Evolutionary conservation across 2,888 invertebrate species (phyloP), one percentile per base, ranked within the genome.

Genomic region (Pharmacophagus antenor): DNA sequence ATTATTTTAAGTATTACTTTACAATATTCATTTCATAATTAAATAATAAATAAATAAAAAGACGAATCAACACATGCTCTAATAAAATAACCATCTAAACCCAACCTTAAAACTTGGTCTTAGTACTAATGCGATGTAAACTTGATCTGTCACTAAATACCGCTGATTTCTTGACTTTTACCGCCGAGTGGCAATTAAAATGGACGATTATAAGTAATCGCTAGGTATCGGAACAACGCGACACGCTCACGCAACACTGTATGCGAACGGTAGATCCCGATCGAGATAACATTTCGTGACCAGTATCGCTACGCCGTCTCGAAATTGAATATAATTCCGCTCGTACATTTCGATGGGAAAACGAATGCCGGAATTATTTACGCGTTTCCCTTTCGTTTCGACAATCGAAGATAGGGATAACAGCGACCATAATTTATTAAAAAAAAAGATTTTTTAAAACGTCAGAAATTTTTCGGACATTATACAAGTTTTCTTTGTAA

Each of bases 181-280:
- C 79, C 79, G 73, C 69, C 75, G 56, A 62, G 55, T 75, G 69
- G 73, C 74, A 79, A 85, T 83, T 82, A 82, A 59, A 69, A 56
- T 69, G 66, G 66, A 72, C 83, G 82, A 86, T 84, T 82, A 82
- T 66, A 74, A 65, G 73, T 81, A 86, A 86, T 86, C 79, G 78
- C 31, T 77, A 68, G n/a, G 79, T 76, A 76, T 80, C 82, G 81
- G 80, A 82, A 84, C 74, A 73, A 67, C 62, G 56, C 48, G 63
- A 62, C n/a, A 44, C 22, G 49, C 58, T 58, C 76, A 78, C 72
- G 78, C 76, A 64, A 76, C 67, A 50, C 18, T 55, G 61, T 68
- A 68, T 69, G 68, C 65, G 65, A 66, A 67, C 61, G 62, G 53
- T 62, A 56, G 48, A 62, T 62, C 62, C 63, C 66, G 66, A 67